Evolutionary conservation across 1,140 invertebrate species (phyloP).

Genomic region (Hypothenemus hampei): DNA sequence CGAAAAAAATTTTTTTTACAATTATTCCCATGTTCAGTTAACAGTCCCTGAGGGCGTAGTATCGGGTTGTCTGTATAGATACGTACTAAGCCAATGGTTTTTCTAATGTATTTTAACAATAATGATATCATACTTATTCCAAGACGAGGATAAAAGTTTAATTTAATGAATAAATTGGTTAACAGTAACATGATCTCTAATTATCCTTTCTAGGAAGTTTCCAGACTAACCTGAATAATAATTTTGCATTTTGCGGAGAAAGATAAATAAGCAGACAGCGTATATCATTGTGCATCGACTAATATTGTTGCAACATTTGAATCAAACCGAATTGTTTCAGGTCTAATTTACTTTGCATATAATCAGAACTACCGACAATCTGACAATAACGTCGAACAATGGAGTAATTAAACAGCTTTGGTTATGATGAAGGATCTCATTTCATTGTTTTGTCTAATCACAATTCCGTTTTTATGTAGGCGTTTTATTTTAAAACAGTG

Average conservation of each 20-base stretch:
- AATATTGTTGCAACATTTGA: background rate
- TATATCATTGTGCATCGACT: background rate
- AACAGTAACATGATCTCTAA: background rate
- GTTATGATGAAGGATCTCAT: too few relatives aligned
- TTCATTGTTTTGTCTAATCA: too few relatives aligned
- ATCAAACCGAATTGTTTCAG: slow-evolving; percentile 1
- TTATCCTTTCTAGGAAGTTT: background rate
- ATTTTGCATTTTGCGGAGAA: background rate
- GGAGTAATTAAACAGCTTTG: background rate
- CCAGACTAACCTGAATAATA: background rate
- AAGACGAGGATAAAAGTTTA: background rate
- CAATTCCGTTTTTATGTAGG: too few relatives aligned
- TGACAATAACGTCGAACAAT: slow-evolving; percentile 5
- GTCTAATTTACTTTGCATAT: slow-evolving; percentile 2
- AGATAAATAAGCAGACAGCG: background rate
- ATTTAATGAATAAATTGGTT: background rate
- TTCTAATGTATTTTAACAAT: too few relatives aligned
- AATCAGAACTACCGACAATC: background rate
- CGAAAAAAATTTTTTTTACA: too few relatives aligned
- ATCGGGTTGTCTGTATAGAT: too few relatives aligned
- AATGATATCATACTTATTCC: too few relatives aligned
- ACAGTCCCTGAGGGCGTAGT: too few relatives aligned
- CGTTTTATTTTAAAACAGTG: too few relatives aligned
- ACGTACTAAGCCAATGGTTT: too few relatives aligned
- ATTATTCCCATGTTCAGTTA: too few relatives aligned